phyloP scores from a whole-genome alignment of 2,797 vertebrate genomes.

The Sebastes matsubarae region DNA sequence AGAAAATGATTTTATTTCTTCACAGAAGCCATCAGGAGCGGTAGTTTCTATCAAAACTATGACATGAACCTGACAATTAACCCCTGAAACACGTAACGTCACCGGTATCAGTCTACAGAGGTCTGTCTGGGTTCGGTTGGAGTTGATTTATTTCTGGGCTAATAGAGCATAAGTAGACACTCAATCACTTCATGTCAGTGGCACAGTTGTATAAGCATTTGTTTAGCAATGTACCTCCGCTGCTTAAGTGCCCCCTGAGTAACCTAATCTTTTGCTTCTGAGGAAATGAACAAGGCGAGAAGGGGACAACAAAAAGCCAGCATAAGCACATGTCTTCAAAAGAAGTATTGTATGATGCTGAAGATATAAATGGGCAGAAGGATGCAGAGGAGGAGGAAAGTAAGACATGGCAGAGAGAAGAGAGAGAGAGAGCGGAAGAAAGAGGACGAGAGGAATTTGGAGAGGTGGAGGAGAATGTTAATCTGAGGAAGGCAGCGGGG shows the following conservation, averaged over 20 bases:
- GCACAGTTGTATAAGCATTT: slow-evolving; percentile 47
- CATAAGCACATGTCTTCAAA: slow-evolving; percentile 24
- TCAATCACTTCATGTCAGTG: slow-evolving; percentile 52
- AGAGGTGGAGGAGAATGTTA: slow-evolving; percentile 77
- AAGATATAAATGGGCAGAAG: slow-evolving; percentile 49
- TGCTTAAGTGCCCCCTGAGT: slow-evolving; percentile 33
- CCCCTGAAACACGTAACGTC: neutral
- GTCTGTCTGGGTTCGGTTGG: neutral
- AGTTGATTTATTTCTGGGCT: slow-evolving; percentile 48
- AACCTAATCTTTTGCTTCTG: slow-evolving; percentile 52
- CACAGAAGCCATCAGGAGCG: neutral
- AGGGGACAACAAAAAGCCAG: slow-evolving; percentile 20
- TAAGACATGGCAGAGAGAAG: slow-evolving; percentile 4
- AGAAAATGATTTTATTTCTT: neutral
- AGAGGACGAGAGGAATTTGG: slow-evolving; percentile 58
- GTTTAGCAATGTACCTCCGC: slow-evolving; percentile 43
- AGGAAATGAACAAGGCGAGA: slow-evolving; percentile 41
- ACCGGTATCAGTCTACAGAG: slow-evolving; percentile 6
- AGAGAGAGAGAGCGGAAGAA: slow-evolving; percentile 23
- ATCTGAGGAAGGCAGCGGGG: slow-evolving; percentile 68
- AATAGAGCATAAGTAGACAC: slow-evolving; percentile 73
- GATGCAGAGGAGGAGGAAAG: slow-evolving; percentile 33
- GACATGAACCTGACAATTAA: slow-evolving; percentile 14
- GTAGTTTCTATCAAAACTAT: neutral
- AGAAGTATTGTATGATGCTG: slow-evolving; percentile 32